phyloP scores from a whole-genome alignment of 1,140 invertebrate species.

The Notospermus geniculatus region DNA sequence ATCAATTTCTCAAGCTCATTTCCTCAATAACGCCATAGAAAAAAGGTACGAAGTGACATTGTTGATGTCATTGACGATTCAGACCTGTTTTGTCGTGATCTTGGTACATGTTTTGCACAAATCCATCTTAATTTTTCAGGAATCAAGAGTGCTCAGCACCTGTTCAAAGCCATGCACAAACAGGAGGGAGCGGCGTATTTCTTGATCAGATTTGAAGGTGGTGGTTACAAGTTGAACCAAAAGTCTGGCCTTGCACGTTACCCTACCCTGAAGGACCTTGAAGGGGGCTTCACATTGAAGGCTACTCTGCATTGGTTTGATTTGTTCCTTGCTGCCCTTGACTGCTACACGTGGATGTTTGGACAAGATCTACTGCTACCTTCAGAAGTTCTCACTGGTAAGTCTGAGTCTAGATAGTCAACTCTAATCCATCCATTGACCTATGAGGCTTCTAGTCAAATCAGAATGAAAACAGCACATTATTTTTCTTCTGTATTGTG shows the following conservation, averaged over 20 bases:
- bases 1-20: too few relatives aligned
- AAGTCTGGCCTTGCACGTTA: constrained; percentile 28
- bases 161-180: constrained; percentile 28
- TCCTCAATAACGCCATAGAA: too few relatives aligned
- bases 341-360: constrained; percentile 58
- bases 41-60: too few relatives aligned
- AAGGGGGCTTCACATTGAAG: constrained; percentile 31
- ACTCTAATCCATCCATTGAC: too few relatives aligned
- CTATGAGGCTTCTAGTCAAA: too few relatives aligned
- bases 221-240: constrained; percentile 22
- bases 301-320: constrained; percentile 49
- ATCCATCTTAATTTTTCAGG: too few relatives aligned
- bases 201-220: constrained; percentile 42
- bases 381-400: constrained; percentile 38
- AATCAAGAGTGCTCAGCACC: constrained; percentile 27
- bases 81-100: too few relatives aligned
- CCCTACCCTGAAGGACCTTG: constrained; percentile 28
- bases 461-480: too few relatives aligned
- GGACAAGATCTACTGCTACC: constrained; percentile 45
- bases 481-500: too few relatives aligned
- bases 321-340: constrained; percentile 52
- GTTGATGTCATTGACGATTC: too few relatives aligned
- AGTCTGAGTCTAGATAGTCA: too few relatives aligned
- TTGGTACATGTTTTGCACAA: too few relatives aligned
- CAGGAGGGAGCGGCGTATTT: constrained; percentile 20